Evolutionary conservation across 2,113 vertebrate species (phyloP).

Genomic region (Hypocryptadius cinnamomeus): DNA sequence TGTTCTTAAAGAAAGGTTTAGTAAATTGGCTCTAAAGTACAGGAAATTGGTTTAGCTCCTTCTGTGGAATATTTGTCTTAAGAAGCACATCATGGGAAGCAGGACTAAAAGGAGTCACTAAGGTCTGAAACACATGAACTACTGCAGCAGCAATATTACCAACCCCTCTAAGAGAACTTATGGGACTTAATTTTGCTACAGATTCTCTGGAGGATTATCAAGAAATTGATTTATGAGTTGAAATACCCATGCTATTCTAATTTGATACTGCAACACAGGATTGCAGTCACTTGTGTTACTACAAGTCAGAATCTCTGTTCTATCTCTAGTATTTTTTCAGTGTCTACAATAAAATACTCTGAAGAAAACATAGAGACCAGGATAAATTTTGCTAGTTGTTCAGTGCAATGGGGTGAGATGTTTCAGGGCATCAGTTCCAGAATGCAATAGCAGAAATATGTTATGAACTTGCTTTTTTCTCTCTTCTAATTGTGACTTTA

Average conservation of each 20-base stretch:
- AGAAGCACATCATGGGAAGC: not conserved
- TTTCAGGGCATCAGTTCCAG: not conserved
- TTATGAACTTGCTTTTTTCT: not conserved
- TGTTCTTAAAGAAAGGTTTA: not conserved
- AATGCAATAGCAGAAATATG: not conserved
- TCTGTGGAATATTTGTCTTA: slow-evolving; percentile 5
- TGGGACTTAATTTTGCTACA: not conserved
- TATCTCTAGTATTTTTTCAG: not conserved
- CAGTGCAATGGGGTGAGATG: not conserved
- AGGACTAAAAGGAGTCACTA: not conserved
- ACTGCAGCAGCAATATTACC: not conserved
- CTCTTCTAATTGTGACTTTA: not conserved
- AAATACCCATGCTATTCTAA: slow-evolving; percentile 4
- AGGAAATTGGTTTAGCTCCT: slow-evolving; percentile 13
- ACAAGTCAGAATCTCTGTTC: not conserved
- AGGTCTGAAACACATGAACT: not conserved
- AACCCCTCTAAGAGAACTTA: not conserved
- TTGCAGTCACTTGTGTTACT: not conserved
- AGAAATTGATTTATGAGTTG: slow-evolving; percentile 12
- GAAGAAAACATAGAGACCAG: not conserved
- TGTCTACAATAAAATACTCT: not conserved
- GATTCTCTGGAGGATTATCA: not conserved
- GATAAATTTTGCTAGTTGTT: not conserved
- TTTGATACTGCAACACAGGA: not conserved
- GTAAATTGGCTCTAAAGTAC: slow-evolving; percentile 11